A percentile compares a stretch with the other conserved stretches of the same genome.
These are phyloP conservation scores for Ochropleura plecta DNA, from an alignment of 2,888 invertebrate genomes.

Conservation along the genomic window DNA sequence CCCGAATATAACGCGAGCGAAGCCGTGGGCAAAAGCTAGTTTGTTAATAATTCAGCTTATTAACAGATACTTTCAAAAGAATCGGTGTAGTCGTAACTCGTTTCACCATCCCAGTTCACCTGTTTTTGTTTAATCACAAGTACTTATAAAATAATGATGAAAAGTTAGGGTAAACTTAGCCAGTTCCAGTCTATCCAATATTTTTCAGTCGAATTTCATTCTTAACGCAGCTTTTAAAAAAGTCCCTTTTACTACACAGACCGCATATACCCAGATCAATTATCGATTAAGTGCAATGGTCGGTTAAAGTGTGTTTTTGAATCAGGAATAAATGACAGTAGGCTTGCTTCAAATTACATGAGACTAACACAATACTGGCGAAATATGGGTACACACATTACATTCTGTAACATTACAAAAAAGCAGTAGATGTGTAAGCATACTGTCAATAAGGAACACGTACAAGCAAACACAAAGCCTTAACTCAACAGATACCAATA, in stretches of 20 bases:
- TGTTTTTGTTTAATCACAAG: neutral
- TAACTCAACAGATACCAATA: constrained; percentile 2
- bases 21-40: too few relatives aligned
- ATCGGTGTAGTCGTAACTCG: neutral
- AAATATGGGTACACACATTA: neutral
- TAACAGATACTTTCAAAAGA: neutral
- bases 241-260: neutral
- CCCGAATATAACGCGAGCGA: too few relatives aligned
- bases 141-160: neutral
- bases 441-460: constrained; percentile 11
- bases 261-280: neutral
- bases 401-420: too few relatives aligned
- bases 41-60: neutral
- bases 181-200: neutral
- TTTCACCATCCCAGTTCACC: neutral
- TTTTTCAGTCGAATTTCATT: neutral
- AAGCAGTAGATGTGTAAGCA: neutral
- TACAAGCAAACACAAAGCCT: neutral
- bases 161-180: neutral
- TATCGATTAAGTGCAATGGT: neutral
- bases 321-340: neutral
- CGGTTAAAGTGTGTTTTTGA: neutral
- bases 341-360: too few relatives aligned
- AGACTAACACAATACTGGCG: neutral
- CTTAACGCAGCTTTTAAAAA: neutral